Conservation (phyloP, 2,888 invertebrate species). For the Thymelicus lineola region DNA sequence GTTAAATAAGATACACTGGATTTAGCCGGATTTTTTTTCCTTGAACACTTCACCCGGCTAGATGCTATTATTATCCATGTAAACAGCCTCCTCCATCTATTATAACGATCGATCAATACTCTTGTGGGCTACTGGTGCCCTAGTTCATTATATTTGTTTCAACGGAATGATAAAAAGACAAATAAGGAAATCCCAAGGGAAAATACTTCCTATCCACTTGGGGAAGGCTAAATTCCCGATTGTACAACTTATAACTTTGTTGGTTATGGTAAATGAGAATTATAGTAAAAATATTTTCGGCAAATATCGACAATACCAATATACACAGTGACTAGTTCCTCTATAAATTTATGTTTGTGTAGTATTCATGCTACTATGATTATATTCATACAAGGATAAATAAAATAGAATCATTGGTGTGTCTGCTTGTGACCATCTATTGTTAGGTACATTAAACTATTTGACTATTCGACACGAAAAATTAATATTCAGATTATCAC, state of each 20-base stretch:
- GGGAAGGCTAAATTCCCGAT: neutral
- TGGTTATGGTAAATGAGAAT: neutral
- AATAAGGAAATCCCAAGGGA: slow-evolving; percentile 14
- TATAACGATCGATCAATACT: slow-evolving; percentile 1
- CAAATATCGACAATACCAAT: neutral
- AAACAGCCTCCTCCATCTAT: neutral
- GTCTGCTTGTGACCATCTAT: too few relatives aligned
- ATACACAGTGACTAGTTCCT: too few relatives aligned
- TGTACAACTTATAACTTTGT: neutral
- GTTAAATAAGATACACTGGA: too few relatives aligned
- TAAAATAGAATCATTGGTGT: too few relatives aligned
- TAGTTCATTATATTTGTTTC: slow-evolving; percentile 42
- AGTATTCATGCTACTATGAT: too few relatives aligned
- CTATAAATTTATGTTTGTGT: too few relatives aligned
- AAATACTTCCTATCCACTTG: neutral
- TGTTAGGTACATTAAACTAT: too few relatives aligned
- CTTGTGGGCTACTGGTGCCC: slow-evolving; percentile 26
- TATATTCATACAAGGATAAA: too few relatives aligned
- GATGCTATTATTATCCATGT: neutral
- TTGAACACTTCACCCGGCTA: too few relatives aligned
- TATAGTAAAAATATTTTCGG: neutral
- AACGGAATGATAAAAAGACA: slow-evolving; percentile 4
- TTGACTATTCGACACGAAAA: too few relatives aligned
- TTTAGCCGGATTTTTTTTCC: too few relatives aligned
- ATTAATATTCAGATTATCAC: too few relatives aligned